These are phyloP conservation scores for Pocillopora meandrina DNA, from an alignment of 92 coral and sea anemone species.

Conservation along the genomic window DNA sequence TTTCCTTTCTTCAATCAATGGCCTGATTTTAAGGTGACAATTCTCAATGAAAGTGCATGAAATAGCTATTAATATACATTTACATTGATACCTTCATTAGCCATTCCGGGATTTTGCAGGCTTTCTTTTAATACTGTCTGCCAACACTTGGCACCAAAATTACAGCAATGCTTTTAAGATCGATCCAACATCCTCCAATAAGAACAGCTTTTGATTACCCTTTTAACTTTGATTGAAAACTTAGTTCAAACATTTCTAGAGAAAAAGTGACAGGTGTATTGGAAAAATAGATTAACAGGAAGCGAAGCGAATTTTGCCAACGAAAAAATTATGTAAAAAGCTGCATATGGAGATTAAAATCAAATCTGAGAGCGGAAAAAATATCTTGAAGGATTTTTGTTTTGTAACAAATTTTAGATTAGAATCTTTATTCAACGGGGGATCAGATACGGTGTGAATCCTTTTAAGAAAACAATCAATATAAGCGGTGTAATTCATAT, in stretches of 20 bases:
- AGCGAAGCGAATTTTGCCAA: background rate
- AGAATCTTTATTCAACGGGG: background rate
- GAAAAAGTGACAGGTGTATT: slow-evolving; percentile 7
- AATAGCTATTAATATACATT: too few relatives aligned
- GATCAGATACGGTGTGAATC: background rate
- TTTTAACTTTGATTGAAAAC: background rate
- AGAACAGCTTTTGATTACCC: background rate
- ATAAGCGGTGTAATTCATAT: slow-evolving; percentile 1
- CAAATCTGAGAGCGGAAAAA: background rate
- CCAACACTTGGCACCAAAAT: background rate
- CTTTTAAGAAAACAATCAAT: background rate
- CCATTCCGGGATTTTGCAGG: too few relatives aligned
- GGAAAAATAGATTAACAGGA: slow-evolving; percentile 14
- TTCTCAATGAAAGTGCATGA: too few relatives aligned
- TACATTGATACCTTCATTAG: too few relatives aligned
- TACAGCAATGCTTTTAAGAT: background rate
- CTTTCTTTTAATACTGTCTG: too few relatives aligned
- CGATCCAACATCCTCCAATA: background rate
- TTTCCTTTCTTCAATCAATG: too few relatives aligned
- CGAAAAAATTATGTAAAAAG: background rate
- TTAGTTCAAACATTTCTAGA: background rate
- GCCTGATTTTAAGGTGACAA: too few relatives aligned
- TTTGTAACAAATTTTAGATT: background rate
- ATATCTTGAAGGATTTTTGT: background rate
- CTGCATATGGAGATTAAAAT: slow-evolving; percentile 12